A percentile compares a stretch with the other conserved stretches of the same genome.
Conservation (phyloP, 2,888 invertebrate species). For the Euspilapteryx auroguttella region DNA sequence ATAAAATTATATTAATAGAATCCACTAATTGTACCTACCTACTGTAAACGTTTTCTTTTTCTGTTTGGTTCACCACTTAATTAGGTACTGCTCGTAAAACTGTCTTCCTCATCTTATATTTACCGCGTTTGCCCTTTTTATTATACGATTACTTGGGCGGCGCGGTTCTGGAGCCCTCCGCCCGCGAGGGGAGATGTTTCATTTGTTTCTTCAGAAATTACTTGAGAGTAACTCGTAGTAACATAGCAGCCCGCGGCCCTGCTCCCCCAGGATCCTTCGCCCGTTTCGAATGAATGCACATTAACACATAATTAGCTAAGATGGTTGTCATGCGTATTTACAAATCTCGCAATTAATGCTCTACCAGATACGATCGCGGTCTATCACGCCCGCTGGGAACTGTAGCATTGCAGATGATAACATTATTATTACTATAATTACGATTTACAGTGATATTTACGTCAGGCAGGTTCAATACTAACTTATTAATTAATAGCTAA, state of each 20-base stretch:
- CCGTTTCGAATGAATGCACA: conserved; percentile 14
- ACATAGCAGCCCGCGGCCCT: conserved; percentile 12
- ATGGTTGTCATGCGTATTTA: conserved; percentile 28
- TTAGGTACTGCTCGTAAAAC: conserved; percentile 60
- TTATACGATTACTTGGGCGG: conserved; percentile 60
- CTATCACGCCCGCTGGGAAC: conserved; percentile 38
- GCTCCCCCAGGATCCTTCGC: conserved; percentile 8
- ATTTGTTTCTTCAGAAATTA: conserved; percentile 59
- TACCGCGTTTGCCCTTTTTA: conserved; percentile 63
- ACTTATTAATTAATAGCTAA: conserved; percentile 4
- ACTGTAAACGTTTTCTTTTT: conserved; percentile 47
- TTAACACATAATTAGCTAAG: conserved; percentile 38
- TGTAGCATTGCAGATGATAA: conserved; percentile 20
- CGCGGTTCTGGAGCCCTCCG: conserved; percentile 52
- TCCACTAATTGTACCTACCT: conserved; percentile 20
- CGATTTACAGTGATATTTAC: no score
- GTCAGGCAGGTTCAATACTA: conserved; percentile 3
- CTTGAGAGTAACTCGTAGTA: conserved; percentile 35
- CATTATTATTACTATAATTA: no score
- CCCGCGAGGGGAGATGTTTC: conserved; percentile 55
- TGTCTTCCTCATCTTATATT: conserved; percentile 63
- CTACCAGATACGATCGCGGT: conserved; percentile 44
- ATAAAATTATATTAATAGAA: no score
- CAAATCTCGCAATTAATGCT: conserved; percentile 44
- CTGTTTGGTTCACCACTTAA: conserved; percentile 58